Evolutionary conservation across 2,113 vertebrate genomes (phyloP).

Genomic region (Setophaga kirtlandii): DNA sequence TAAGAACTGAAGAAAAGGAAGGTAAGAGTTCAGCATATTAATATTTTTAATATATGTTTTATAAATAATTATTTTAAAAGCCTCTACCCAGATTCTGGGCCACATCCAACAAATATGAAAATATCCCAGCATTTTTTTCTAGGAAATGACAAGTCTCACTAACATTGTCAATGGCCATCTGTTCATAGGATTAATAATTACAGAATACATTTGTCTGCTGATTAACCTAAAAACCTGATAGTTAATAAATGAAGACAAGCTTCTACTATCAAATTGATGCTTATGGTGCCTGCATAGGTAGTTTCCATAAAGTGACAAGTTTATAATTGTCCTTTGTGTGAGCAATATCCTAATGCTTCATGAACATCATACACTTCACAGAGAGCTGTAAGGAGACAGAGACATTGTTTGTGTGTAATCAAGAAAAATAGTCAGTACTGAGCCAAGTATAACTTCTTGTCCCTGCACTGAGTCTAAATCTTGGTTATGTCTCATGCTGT

Average conservation of each 20-base stretch:
- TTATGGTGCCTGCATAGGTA: not conserved
- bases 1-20: not conserved
- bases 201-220: conserved; percentile 7
- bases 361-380: not conserved
- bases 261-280: not conserved
- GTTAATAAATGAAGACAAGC: not conserved
- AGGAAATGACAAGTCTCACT: conserved; percentile 23
- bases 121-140: conserved; percentile 4
- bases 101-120: not conserved
- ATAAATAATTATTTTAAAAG: not conserved
- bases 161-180: conserved; percentile 24
- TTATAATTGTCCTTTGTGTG: not conserved
- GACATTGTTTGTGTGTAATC: not conserved
- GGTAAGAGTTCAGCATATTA: not conserved
- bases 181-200: conserved; percentile 30
- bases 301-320: not conserved
- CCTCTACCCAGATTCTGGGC: not conserved
- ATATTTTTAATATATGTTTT: not conserved
- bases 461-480: not conserved
- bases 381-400: not conserved
- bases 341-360: not conserved
- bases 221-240: not conserved
- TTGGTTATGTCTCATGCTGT: not conserved
- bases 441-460: not conserved
- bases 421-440: not conserved